phyloP scores from a whole-genome alignment of 23 tunicate species.

The Clavelina lepadiformis region DNA sequence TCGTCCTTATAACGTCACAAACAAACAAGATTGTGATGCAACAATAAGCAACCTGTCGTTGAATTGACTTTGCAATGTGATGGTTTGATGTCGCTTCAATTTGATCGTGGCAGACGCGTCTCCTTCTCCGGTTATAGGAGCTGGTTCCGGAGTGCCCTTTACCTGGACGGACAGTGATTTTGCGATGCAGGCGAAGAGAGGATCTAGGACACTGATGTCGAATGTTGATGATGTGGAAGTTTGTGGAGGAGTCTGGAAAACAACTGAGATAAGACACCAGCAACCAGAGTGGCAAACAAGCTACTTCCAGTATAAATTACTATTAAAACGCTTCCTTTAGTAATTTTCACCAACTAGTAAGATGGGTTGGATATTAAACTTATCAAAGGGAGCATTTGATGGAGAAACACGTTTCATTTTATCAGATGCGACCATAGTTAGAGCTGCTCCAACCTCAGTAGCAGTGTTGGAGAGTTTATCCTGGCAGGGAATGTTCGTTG shows the following conservation, averaged over 20 bases:
- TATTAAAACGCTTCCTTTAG: too few relatives aligned
- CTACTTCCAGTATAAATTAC: too few relatives aligned
- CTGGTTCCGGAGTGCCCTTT: conserved; percentile 12
- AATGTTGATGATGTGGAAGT: conserved; percentile 1
- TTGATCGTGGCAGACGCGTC: neutral
- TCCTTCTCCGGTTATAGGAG: neutral
- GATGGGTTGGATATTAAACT: too few relatives aligned
- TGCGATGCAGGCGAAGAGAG: conserved; percentile 52
- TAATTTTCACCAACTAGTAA: too few relatives aligned
- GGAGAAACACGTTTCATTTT: too few relatives aligned
- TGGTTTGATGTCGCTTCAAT: conserved; percentile 18
- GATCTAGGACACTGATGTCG: conserved; percentile 31
- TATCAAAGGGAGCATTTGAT: too few relatives aligned
- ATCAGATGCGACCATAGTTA: too few relatives aligned
- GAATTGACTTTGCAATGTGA: conserved; percentile 14
- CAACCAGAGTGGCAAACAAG: too few relatives aligned
- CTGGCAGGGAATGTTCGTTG: conserved; percentile 36
- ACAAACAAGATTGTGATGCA: neutral
- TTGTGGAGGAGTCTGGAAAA: neutral
- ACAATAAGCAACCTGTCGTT: conserved; percentile 21
- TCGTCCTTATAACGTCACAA: neutral
- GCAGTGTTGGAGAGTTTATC: conserved; percentile 28
- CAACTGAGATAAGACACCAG: too few relatives aligned
- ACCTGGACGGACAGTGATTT: conserved; percentile 47
- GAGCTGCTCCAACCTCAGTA: conserved; percentile 2